phyloP scores from a whole-genome alignment of 2,797 vertebrate genomes.

The Paedocypris micromegethes region DNA sequence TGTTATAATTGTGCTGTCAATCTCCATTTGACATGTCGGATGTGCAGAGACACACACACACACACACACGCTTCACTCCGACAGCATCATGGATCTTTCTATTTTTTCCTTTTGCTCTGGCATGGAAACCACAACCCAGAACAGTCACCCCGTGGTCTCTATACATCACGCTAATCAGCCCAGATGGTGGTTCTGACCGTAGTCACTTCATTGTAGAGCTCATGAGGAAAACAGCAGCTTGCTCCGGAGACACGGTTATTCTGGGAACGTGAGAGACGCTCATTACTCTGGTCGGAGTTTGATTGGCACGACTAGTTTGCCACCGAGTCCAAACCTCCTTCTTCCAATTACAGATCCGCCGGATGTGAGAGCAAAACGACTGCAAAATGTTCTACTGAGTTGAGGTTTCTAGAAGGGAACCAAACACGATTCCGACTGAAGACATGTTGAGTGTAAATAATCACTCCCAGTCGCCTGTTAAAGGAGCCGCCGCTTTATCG shows the following conservation, averaged over 20 bases:
- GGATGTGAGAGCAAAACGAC: conserved; percentile 30
- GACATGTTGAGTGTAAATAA: too few relatives aligned
- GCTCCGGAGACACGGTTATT: conserved; percentile 21
- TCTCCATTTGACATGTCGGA: conserved; percentile 32
- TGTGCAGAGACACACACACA: conserved; percentile 18
- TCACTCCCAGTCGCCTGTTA: too few relatives aligned
- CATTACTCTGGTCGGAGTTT: conserved; percentile 39
- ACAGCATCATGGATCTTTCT: not conserved
- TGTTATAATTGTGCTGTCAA: conserved; percentile 29
- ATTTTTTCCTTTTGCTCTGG: not conserved
- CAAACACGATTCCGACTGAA: too few relatives aligned
- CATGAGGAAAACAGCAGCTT: conserved; percentile 21
- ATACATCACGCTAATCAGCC: conserved; percentile 21
- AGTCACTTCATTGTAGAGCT: conserved; percentile 21
- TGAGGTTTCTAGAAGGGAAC: too few relatives aligned
- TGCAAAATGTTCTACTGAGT: conserved; percentile 13
- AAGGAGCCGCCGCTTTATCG: too few relatives aligned
- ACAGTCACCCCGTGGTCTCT: conserved; percentile 2
- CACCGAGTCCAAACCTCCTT: conserved; percentile 39
- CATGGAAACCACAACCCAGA: not conserved
- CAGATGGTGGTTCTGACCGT: conserved; percentile 29
- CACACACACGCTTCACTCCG: too few relatives aligned
- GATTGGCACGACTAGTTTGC: conserved; percentile 41
- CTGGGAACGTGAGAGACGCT: conserved; percentile 16
- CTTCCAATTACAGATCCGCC: conserved; percentile 42